Percentiles rank a stretch among this genome's conserved stretches.
Conservation (phyloP, 2,113 vertebrate genomes). For the Hypomesus transpacificus region DNA sequence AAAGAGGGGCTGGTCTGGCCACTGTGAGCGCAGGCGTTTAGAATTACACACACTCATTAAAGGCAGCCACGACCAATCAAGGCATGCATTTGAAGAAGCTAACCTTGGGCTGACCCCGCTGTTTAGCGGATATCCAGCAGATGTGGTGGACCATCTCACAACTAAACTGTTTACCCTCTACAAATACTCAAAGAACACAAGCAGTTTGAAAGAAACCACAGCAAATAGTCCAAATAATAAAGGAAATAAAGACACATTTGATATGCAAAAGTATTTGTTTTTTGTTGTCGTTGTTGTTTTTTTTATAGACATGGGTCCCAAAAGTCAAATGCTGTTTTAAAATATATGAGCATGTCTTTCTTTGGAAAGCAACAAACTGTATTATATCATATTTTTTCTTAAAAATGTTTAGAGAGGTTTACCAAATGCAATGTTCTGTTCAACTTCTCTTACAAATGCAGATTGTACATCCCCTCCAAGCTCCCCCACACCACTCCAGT, state of each 20-base stretch:
- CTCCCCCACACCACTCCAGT: no score
- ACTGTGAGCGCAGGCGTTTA: conserved; percentile 4
- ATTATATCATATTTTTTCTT: no score
- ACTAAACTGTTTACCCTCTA: neutral
- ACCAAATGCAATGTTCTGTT: no score
- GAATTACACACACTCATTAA: conserved; percentile 20
- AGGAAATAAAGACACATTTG: neutral
- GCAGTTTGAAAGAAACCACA: neutral
- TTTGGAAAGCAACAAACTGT: no score
- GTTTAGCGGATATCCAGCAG: neutral
- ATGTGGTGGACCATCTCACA: neutral
- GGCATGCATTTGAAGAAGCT: neutral
- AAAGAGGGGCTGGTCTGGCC: conserved; percentile 12
- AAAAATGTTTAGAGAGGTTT: no score
- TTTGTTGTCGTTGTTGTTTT: no score
- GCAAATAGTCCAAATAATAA: neutral
- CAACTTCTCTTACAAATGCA: no score
- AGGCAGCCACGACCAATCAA: conserved; percentile 5
- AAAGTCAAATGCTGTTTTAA: no score
- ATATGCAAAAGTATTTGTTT: no score
- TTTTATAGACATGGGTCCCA: no score
- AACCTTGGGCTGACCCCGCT: conserved; percentile 8
- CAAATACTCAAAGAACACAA: neutral
- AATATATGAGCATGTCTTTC: no score
- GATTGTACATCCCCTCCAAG: no score